Base-by-base conservation (phyloP, 2,797 vertebrate species). In the Urocyon cinereoargenteus region DNA sequence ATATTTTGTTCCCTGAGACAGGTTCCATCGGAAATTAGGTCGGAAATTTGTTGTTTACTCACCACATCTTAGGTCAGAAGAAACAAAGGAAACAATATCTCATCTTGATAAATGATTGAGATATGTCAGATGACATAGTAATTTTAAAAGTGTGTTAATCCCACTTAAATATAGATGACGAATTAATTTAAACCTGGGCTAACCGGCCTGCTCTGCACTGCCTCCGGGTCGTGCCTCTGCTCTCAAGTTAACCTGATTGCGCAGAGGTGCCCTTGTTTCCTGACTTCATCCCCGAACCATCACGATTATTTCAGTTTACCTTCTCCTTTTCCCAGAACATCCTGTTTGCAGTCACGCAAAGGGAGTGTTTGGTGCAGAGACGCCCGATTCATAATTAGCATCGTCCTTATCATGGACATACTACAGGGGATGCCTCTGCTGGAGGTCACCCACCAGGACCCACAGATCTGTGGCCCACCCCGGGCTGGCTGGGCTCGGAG, bases 71-170 rank as follows among this genome's bases (percentile, higher is more conserved):
- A 12, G 16, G 18, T 91, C 55, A 78, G 22, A 78, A 62, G 24
- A 91, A 89, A 83, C 0, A 49, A 16, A 61, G 19, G 3, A 40
- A 18, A n/a, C 62, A 66, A 22, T 2, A 5, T 45, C 22, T 79
- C 13, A 40, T 57, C 45, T 93, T 64, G 75, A 79, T 36, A 59
- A 79, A 34, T 26, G 19, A 36, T 8, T 49, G 49, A 66, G 53
- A 45, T 78, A 45, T 77, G 14, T 73, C 62, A 95, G n/a, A 70
- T 24, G 36, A 73, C 49, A 86, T 24, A 34, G 45, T 79, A 55
- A 55, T 87, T 91, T 87, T 26, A 61, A 64, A 79, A 40, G 62
- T 18, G n/a, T n/a, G n/a, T n/a, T n/a, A n/a, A n/a, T n/a, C n/a
- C n/a, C n/a, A n/a, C n/a, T n/a, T n/a, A n/a, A n/a, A n/a, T n/a